These are phyloP conservation scores for Halcyon leucocephala DNA, from an alignment of 2,797 vertebrate genomes.

Conservation along the genomic window DNA sequence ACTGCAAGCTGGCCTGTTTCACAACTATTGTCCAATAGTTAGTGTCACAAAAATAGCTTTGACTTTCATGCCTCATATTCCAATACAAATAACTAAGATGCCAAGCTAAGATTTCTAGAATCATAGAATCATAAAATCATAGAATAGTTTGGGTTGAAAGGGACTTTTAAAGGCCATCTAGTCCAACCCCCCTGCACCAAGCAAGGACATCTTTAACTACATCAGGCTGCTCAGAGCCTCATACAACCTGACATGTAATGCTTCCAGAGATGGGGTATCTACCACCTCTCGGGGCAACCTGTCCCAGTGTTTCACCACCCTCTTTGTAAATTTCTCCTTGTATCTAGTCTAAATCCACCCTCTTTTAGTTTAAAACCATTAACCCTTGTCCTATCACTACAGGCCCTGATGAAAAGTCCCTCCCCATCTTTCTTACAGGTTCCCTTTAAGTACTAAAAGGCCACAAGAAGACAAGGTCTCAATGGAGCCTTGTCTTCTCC, in stretches of 20 bases:
- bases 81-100: slow-evolving; percentile 57
- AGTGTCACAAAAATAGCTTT: slow-evolving; percentile 10
- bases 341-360: not conserved
- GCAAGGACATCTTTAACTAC: not conserved
- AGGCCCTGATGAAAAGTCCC: not conserved
- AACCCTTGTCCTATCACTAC: not conserved
- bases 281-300: not conserved
- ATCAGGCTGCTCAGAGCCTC: not conserved
- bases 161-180: not conserved
- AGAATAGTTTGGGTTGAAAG: not conserved
- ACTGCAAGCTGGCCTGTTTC: not conserved
- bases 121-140: not conserved
- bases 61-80: slow-evolving; percentile 38
- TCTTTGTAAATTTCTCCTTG: not conserved
- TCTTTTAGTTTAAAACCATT: not conserved
- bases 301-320: not conserved
- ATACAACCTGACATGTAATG: not conserved
- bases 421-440: not conserved
- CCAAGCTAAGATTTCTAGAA: slow-evolving; percentile 5
- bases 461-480: not conserved
- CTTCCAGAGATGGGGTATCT: not conserved
- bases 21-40: not conserved
- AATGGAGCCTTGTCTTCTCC: not conserved
- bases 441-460: not conserved
- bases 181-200: not conserved